Base-by-base conservation (phyloP, 2,797 vertebrate genomes). In the Microctenopoma lineatum region DNA sequence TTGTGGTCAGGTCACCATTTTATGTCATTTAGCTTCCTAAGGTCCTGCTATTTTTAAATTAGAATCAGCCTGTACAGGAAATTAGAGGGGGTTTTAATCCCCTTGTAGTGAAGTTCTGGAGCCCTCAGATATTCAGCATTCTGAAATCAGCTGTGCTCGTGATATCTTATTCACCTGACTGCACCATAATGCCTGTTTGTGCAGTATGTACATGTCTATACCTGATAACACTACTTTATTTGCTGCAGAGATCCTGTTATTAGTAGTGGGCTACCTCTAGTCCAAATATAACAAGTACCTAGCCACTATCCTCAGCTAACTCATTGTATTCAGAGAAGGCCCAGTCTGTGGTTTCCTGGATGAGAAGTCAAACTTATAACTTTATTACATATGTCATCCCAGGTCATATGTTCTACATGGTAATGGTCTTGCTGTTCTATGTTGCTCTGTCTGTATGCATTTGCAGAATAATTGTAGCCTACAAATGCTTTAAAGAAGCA, bases 401-500 rank as follows among this genome's bases (percentile, higher is more conserved):
- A 12, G 39, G 60, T 79, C 42, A 5, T 52, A 47, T 8, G 39
- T 70, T 32, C 32, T 21, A 48, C 62, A 45, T 27, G 42, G 39
- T 47, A 4, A 54, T 44, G 25, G 64, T 73, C 39, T 66, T 57
- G 66, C 59, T 74, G 77, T 61, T 67, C 66, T 75, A 66, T 21
- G 55, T 65, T 50, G 73, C 73, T 83, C 67, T 66, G 39, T 66
- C 48, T 77, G 57, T 80, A 51, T 70, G 71, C 50, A 50, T 83
- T 62, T 79, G 55, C 59, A 75, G 38, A 67, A 13, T 87, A 79
- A 73, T 58, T 67, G 77, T 88, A 88, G 77, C 81, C 81, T 84
- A 89, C 86, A 76, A 45, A 73, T 87, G 90, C 87, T 93, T 90
- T 84, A 79, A 89, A 78, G 66, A 88, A 83, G 62, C 66, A n/a